These are phyloP conservation scores for Anneissia japonica DNA, from an alignment of 35 echinoderm and acorn worm genomes.

Conservation along the genomic window DNA sequence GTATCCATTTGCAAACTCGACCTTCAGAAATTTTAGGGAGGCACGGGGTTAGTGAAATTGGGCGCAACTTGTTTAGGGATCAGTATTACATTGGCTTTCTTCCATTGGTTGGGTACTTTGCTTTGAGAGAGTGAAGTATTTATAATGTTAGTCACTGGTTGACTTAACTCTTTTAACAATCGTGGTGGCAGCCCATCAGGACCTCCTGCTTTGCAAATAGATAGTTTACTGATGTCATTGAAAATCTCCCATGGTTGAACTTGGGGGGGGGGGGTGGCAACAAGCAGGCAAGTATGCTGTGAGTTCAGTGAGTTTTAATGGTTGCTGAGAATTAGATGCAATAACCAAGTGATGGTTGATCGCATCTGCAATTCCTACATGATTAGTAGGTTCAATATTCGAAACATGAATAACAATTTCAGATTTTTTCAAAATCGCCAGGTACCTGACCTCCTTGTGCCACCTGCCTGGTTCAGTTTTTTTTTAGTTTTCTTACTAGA, in stretches of 20 bases:
- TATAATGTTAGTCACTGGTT: slow-evolving; percentile 14
- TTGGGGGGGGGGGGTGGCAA: neutral
- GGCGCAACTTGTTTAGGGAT: slow-evolving; percentile 26
- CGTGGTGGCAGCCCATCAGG: slow-evolving; percentile 15
- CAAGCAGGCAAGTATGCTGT: neutral
- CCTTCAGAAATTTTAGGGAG: slow-evolving; percentile 31
- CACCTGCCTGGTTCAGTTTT: slow-evolving; percentile 15
- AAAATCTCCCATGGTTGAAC: slow-evolving; percentile 23
- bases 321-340: neutral
- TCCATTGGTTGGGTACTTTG: slow-evolving; percentile 24
- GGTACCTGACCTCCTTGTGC: slow-evolving; percentile 18
- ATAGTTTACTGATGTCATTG: slow-evolving; percentile 10
- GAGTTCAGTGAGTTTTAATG: neutral
- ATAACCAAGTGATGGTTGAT: neutral
- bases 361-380: neutral
- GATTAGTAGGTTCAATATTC: neutral
- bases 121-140: slow-evolving; percentile 17
- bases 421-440: slow-evolving; percentile 12
- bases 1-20: slow-evolving; percentile 14
- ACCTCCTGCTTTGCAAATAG: slow-evolving; percentile 4
- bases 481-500: slow-evolving; percentile 29
- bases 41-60: slow-evolving; percentile 8
- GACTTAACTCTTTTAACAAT: slow-evolving; percentile 19
- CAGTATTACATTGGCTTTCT: slow-evolving; percentile 20
- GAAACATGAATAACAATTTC: neutral